phyloP scores from a whole-genome alignment of 1,140 invertebrate genomes.

The Telenomus remus region DNA sequence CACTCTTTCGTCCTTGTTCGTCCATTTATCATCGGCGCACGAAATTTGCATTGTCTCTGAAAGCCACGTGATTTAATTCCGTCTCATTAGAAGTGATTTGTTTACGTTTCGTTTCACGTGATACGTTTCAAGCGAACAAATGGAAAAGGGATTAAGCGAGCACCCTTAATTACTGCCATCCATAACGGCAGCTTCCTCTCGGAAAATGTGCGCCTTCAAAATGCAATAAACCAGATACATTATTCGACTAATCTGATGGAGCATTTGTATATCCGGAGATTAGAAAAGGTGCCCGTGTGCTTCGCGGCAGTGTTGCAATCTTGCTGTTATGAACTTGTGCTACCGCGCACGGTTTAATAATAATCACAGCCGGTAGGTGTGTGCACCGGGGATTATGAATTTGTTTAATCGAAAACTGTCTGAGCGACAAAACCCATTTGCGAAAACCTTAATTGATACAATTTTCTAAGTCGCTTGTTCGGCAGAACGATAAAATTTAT shows the following conservation, averaged over 20 bases:
- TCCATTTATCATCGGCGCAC: no score
- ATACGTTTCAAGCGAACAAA: no score
- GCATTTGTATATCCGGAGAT: constrained; percentile 35
- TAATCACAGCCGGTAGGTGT: no score
- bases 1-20: no score
- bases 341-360: no score
- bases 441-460: constrained; percentile 27
- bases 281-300: constrained; percentile 19
- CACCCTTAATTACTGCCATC: not conserved
- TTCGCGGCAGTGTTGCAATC: constrained; percentile 22
- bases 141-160: no score
- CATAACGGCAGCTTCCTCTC: not conserved
- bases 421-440: not conserved
- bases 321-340: no score
- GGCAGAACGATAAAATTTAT: no score
- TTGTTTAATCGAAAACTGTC: constrained; percentile 23
- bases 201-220: constrained; percentile 27
- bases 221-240: constrained; percentile 29
- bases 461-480: constrained; percentile 7
- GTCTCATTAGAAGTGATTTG: no score
- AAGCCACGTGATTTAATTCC: no score
- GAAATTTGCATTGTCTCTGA: no score
- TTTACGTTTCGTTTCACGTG: no score
- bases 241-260: constrained; percentile 36
- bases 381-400: constrained; percentile 27